phyloP scores from a whole-genome alignment of 2,113 vertebrate genomes.

The Lepus timidus region DNA sequence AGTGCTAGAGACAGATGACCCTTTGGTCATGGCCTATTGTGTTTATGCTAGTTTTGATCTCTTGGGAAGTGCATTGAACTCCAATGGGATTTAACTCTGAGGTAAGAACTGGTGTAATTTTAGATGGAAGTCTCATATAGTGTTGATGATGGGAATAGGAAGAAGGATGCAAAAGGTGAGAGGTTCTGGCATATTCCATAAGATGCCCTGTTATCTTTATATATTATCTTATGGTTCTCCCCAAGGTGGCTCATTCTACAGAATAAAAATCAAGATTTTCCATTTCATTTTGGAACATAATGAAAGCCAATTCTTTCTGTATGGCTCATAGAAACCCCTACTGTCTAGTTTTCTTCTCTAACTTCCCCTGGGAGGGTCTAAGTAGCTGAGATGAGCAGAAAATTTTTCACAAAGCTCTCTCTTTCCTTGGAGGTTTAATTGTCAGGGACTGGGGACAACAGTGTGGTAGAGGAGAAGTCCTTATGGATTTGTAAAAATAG shows the following conservation, averaged over 20 bases:
- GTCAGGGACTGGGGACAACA: conserved; percentile 54
- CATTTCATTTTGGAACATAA: not conserved
- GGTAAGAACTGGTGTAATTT: not conserved
- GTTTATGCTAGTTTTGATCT: not conserved
- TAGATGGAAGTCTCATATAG: not conserved
- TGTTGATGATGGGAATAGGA: not conserved
- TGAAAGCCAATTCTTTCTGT: not conserved
- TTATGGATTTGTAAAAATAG: conserved; percentile 53
- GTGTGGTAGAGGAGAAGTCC: conserved; percentile 15
- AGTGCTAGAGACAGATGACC: not conserved
- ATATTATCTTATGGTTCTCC: not conserved
- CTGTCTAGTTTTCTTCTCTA: not conserved
- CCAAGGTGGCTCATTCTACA: not conserved
- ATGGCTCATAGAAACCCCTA: not conserved
- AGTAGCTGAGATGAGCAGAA: conserved; percentile 20
- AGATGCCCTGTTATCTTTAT: not conserved
- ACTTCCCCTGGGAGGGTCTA: conserved; percentile 11
- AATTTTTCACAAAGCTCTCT: conserved; percentile 41
- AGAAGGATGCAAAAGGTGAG: not conserved
- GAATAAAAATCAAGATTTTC: not conserved
- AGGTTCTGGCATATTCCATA: not conserved
- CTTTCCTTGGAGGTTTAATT: conserved; percentile 69
- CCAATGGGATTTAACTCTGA: not conserved
- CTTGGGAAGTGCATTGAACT: not conserved
- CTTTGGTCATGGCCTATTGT: not conserved